Percentiles rank a stretch among this genome's conserved stretches.
phyloP scores from a whole-genome alignment of 2,888 invertebrate species.

The Ceramica pisi region DNA sequence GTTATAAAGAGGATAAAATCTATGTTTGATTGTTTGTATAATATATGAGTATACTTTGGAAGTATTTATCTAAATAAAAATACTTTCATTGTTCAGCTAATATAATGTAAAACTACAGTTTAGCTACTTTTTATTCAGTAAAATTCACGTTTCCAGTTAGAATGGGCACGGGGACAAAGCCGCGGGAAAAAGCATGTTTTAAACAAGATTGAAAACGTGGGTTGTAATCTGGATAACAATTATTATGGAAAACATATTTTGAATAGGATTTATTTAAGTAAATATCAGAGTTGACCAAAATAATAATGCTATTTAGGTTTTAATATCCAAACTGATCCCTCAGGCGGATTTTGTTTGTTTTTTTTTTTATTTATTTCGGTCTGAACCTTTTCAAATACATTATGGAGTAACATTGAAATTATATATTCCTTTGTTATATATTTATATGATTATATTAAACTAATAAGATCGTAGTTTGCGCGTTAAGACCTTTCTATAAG shows the following conservation, averaged over 20 bases:
- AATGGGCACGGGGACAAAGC: too few species aligned
- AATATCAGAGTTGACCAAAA: constrained; percentile 6
- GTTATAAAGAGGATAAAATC: too few species aligned
- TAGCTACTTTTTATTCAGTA: too few species aligned
- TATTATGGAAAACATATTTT: background rate
- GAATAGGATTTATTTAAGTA: background rate
- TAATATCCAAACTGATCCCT: constrained; percentile 20
- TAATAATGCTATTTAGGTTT: constrained; percentile 12
- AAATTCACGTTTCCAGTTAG: too few species aligned
- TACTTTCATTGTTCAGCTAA: too few species aligned
- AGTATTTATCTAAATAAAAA: too few species aligned
- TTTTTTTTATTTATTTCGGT: background rate
- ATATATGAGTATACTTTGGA: too few species aligned
- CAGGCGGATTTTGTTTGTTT: background rate
- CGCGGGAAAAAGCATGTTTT: background rate
- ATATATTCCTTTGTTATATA: background rate
- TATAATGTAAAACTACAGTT: too few species aligned
- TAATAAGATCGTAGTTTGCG: background rate
- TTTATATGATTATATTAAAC: background rate
- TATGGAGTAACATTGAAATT: background rate
- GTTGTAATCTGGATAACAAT: background rate
- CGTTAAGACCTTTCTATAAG: too few species aligned
- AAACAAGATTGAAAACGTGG: background rate
- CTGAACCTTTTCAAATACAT: background rate
- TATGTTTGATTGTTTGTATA: too few species aligned